Conservation (phyloP, 1,140 invertebrate species). For the Drosophila leontia region DNA sequence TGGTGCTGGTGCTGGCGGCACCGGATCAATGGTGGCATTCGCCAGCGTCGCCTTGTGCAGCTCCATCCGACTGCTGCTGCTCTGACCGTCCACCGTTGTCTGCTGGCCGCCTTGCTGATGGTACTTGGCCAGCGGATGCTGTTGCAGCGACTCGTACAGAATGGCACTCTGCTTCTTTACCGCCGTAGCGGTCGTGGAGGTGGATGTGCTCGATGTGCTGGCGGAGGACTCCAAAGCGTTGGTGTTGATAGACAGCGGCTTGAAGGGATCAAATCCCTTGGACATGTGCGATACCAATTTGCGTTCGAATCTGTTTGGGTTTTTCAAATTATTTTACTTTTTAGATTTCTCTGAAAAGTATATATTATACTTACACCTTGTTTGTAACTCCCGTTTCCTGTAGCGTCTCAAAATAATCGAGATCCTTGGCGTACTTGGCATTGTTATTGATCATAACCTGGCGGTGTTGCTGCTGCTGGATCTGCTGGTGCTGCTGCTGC, state of each 20-base stretch:
- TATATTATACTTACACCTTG: constrained; percentile 70
- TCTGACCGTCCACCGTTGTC: constrained; percentile 68
- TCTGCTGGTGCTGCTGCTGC: constrained; percentile 43
- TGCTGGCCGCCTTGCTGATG: constrained; percentile 50
- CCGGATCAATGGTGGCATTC: constrained; percentile 67
- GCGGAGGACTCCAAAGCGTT: constrained; percentile 53
- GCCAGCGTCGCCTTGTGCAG: constrained; percentile 80
- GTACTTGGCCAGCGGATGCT: constrained; percentile 76
- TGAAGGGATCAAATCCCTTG: constrained; percentile 83
- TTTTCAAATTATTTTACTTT: neutral
- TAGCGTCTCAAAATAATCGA: constrained; percentile 79
- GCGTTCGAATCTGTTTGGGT: constrained; percentile 64
- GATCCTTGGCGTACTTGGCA: constrained; percentile 77
- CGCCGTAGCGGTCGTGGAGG: constrained; percentile 21
- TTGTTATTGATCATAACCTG: constrained; percentile 63
- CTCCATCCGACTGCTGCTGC: constrained; percentile 74
- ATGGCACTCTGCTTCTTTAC: constrained; percentile 76
- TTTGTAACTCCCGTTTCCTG: constrained; percentile 84
- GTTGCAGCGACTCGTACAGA: constrained; percentile 80
- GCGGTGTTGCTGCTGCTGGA: constrained; percentile 39
- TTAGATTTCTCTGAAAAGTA: neutral
- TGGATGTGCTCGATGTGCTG: constrained; percentile 30
- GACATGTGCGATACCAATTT: constrained; percentile 82
- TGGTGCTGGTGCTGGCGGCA: neutral
- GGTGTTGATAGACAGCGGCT: constrained; percentile 81